Conservation (phyloP, 2,797 vertebrate species). For the Chromobotia macracanthus region DNA sequence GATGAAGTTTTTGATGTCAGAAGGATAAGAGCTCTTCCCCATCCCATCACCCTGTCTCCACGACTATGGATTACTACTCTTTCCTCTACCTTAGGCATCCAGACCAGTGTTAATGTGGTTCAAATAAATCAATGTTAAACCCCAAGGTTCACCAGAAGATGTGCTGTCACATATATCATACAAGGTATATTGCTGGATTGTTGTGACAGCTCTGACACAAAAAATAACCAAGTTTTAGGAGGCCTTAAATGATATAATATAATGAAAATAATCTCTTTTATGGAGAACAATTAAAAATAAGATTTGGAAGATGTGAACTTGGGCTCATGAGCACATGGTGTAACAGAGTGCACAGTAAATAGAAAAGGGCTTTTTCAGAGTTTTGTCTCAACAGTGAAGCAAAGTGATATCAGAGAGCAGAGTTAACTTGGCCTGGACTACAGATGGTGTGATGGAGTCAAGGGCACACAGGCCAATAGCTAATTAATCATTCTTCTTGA, state of each 20-base stretch:
- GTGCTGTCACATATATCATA: conserved; percentile 32
- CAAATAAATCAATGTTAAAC: conserved; percentile 63
- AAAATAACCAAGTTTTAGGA: conserved; percentile 30
- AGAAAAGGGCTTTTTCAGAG: not conserved
- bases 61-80: conserved; percentile 66
- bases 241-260: conserved; percentile 18
- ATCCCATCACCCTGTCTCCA: conserved; percentile 53
- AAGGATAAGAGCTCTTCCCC: conserved; percentile 57
- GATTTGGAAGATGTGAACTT: not conserved
- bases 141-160: conserved; percentile 26
- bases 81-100: conserved; percentile 64
- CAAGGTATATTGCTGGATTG: conserved; percentile 31
- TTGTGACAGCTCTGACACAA: conserved; percentile 14
- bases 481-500: conserved; percentile 56
- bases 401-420: conserved; percentile 35
- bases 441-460: conserved; percentile 50
- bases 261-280: conserved; percentile 16
- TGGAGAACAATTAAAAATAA: conserved; percentile 30
- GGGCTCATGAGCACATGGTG: not conserved
- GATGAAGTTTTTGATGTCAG: conserved; percentile 66
- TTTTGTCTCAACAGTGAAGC: conserved; percentile 26
- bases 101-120: conserved; percentile 59
- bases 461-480: conserved; percentile 49
- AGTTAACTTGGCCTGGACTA: conserved; percentile 13
- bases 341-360: not conserved